Evolutionary conservation across 1,140 invertebrate genomes (phyloP).

Genomic region (Matsumurasca onukii): DNA sequence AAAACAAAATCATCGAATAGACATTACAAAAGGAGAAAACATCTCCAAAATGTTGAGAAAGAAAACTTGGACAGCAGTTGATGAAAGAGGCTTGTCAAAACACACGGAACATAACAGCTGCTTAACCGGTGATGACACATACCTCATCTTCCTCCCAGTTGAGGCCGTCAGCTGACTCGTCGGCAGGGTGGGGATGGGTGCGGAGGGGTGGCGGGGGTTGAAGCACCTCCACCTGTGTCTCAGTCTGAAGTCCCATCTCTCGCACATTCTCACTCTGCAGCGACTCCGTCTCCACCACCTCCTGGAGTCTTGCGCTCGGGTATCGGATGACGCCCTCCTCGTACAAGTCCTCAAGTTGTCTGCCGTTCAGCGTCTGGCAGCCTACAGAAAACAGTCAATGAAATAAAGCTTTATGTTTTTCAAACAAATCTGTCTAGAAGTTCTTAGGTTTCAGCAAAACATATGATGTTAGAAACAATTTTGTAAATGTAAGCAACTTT

Average conservation of each 20-base stretch:
- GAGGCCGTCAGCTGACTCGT: background rate
- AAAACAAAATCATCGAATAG: too few relatives aligned
- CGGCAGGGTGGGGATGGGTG: slow-evolving; percentile 8
- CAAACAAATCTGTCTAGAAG: background rate
- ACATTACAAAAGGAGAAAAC: too few relatives aligned
- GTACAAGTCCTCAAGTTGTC: slow-evolving; percentile 12
- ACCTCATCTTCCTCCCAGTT: slow-evolving; percentile 5
- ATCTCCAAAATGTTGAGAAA: too few relatives aligned
- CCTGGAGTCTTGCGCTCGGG: background rate
- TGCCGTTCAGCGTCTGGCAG: slow-evolving; percentile 10
- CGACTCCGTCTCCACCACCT: background rate
- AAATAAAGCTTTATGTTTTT: background rate
- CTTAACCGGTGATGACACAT: too few relatives aligned
- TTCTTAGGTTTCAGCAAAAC: background rate
- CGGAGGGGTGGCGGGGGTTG: background rate
- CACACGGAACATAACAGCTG: too few relatives aligned
- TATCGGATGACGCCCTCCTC: slow-evolving; percentile 4
- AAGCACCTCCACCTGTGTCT: background rate
- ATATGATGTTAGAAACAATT: background rate
- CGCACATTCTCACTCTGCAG: background rate
- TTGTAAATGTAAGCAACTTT: background rate
- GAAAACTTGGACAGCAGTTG: too few relatives aligned
- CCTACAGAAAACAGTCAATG: background rate
- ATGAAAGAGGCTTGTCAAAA: too few relatives aligned
- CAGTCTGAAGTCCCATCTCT: background rate